Evolutionary conservation across 2,888 invertebrate genomes (phyloP), one percentile per base, ranked within the genome.

Genomic region (Chymomyza fuscimana): DNA sequence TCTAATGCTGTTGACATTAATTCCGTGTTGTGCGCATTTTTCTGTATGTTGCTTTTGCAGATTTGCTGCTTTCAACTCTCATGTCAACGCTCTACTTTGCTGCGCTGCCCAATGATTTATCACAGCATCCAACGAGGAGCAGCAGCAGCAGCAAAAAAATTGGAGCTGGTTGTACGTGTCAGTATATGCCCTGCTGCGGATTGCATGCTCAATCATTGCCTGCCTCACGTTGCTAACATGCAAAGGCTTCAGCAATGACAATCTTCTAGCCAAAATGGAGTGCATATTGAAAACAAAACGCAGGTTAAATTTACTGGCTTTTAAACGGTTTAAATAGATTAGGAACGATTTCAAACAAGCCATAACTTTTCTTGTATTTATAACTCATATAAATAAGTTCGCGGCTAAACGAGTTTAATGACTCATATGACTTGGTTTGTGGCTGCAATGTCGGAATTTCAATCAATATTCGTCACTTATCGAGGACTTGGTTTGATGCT

Each of bases 1-100:
- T 80, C 80, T 82, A 81, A 80, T 82, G 70, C 71, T 71, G 80
- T 80, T 88, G 87, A 83, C 88, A 86, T 87, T 86, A 86, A 88
- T 86, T 86, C 82, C 85, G 77, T 78, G 80, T 80, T 82, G 86
- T 82, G 86, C 82, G 81, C 84, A 81, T 84, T 79, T 84, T 83
- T 79, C 76, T 71, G 66, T 79, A 74, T 71, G 66, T 69, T 72
- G 73, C 74, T 67, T 73, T 69, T 70, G 51, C 54, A 67, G 66
- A 60, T 32, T 61, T 63, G 59, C 25, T 52, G 63, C 79, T 72
- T 74, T 81, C 79, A 69, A 61, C 73, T 81, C 73, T 67, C 78
- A 76, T 81, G 82, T 82, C 80, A 81, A 77, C 80, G 80, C 82
- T 82, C 80, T 70, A 81, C 77, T 82, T 81, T 72, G 79, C 52